Percentiles rank a stretch among this genome's conserved stretches.
Evolutionary conservation across 2,113 vertebrate species (phyloP).

Genomic region (Macquaria ambigua): DNA sequence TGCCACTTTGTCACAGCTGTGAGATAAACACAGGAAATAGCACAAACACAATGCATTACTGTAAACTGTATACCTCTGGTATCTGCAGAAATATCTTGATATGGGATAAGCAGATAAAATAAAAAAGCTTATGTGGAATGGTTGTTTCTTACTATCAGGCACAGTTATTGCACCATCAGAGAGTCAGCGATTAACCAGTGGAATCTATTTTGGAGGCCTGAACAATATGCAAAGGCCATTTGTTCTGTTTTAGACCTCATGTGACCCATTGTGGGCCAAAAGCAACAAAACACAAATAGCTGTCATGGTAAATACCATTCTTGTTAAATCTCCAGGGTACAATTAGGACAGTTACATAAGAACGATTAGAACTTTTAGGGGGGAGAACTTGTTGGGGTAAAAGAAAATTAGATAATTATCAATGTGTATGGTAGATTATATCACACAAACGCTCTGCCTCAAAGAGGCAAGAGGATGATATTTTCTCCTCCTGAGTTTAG

Average conservation of each 20-base stretch:
- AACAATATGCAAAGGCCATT: background rate
- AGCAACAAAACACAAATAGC: constrained; percentile 51
- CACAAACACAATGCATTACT: constrained; percentile 15
- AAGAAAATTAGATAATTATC: background rate
- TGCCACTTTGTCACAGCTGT: constrained; percentile 42
- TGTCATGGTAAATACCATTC: constrained; percentile 7
- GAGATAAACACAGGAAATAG: constrained; percentile 53
- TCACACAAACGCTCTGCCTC: background rate
- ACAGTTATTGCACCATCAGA: constrained; percentile 10
- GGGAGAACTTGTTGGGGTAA: background rate
- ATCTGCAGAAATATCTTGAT: constrained; percentile 17
- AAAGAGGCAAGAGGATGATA: constrained; percentile 32
- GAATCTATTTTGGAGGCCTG: background rate
- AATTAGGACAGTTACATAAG: constrained; percentile 1
- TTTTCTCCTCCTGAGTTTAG: constrained; percentile 76
- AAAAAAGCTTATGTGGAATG: constrained; percentile 10
- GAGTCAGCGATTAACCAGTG: constrained; percentile 9
- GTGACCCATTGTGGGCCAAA: constrained; percentile 40
- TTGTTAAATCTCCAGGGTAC: constrained; percentile 17
- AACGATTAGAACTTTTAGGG: background rate
- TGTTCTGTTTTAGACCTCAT: constrained; percentile 14
- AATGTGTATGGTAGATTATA: background rate
- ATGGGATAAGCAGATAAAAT: constrained; percentile 25
- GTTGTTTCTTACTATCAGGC: constrained; percentile 4
- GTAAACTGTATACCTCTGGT: constrained; percentile 16